phyloP scores from a whole-genome alignment of 1,140 invertebrate species.

The Tachypleus tridentatus region DNA sequence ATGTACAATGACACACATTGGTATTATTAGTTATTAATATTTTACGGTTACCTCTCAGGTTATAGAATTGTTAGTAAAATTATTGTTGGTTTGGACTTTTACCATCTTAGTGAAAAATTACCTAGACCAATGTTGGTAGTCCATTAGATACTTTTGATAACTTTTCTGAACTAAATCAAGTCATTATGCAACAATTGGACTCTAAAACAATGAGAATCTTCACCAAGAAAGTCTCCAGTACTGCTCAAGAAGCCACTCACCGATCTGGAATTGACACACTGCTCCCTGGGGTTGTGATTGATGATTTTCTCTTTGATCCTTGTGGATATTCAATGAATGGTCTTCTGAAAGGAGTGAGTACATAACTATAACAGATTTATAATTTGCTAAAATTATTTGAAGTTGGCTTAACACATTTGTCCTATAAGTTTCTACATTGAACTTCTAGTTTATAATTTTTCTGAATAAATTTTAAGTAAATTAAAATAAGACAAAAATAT shows the following conservation, averaged over 20 bases:
- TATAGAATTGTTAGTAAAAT: background rate
- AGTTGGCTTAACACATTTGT: no score
- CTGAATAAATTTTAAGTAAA: background rate
- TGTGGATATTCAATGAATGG: slow-evolving; percentile 99
- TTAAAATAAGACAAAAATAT: no score
- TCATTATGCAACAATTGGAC: slow-evolving; percentile 37
- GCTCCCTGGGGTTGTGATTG: slow-evolving; percentile 84
- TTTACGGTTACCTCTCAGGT: no score
- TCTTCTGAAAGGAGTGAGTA: slow-evolving; percentile 74
- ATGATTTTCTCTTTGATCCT: slow-evolving; percentile 94
- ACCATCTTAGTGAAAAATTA: background rate
- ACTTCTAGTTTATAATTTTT: slow-evolving; percentile 13
- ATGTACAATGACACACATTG: no score
- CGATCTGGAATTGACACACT: slow-evolving; percentile 88
- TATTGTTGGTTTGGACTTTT: background rate
- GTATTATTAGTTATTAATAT: no score
- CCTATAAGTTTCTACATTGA: no score
- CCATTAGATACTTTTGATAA: background rate
- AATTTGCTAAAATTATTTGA: no score
- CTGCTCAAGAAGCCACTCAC: slow-evolving; percentile 78
- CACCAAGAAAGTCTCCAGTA: slow-evolving; percentile 57
- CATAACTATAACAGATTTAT: background rate
- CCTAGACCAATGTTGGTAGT: background rate
- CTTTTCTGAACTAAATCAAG: slow-evolving; percentile 3
- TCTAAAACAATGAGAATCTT: slow-evolving; percentile 81